Evolutionary conservation across 2,797 vertebrate species (phyloP), one percentile per base, ranked within the genome.

Genomic region (Brachyrhaphis roseni): DNA sequence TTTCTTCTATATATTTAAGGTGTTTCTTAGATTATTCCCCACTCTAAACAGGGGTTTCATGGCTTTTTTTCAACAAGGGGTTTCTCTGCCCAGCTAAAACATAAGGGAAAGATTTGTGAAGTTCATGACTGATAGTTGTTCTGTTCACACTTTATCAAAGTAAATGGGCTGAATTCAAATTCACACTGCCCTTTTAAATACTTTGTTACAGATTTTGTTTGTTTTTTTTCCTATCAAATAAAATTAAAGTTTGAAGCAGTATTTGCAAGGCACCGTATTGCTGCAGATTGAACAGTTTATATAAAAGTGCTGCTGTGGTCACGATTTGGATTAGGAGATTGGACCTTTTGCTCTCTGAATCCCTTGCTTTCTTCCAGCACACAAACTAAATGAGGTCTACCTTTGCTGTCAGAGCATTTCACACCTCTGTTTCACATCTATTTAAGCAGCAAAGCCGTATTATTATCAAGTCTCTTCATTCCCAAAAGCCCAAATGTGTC

Each of bases 401-500:
- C 39, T 84, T 75, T 55, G 72, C 82, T 80, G 78, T 82, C 85
- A 49, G 45, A 77, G 78, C 71, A 45, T 87, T 91, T 90, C 79
- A 86, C 88, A 88, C 82, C 72, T 82, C 82, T 49, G 5, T 51
- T 80, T 89, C 81, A 77, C 85, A 83, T 90, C 71, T 59, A 80
- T 88, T 90, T 85, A 87, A 88, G 74, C 45, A n/a, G 68, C 68
- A 72, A 79, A 84, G 75, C 77, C 6, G 53, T 51, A 82, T 82
- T 81, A 83, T 87, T 87, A 86, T 88, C 82, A 45, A 84, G 75
- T 73, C 62, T 16, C 47, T 84, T 84, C 74, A 76, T 85, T 87
- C 85, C 82, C 81, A 47, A 89, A 87, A 72, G 78, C 75, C 72
- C 66, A 49, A 84, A 89, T 79, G 90, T 88, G 81, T 64, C 80